Evolutionary conservation across 2,888 invertebrate species (phyloP).

Genomic region (Drosophila nr. perissopoda): DNA sequence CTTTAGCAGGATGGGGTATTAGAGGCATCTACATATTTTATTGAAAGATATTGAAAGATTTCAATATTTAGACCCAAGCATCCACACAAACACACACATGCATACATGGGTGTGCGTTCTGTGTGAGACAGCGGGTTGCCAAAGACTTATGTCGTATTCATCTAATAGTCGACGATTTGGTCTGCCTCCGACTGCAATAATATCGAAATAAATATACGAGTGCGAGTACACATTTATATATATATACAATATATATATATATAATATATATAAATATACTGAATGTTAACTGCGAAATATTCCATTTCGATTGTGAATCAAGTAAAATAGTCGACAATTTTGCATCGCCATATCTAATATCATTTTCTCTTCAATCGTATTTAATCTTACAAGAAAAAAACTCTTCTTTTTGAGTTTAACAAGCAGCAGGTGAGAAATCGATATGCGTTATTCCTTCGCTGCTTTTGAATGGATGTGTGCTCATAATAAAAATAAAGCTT

Average conservation of each 20-base stretch:
- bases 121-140: conserved; percentile 34
- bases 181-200: conserved; percentile 11
- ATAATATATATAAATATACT: too few species aligned
- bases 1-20: conserved; percentile 18
- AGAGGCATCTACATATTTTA: conserved; percentile 80
- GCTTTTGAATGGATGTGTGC: not conserved
- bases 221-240: not conserved
- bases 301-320: not conserved
- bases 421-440: not conserved
- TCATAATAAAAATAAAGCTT: not conserved
- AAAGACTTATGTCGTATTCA: conserved; percentile 6
- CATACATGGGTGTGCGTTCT: conserved; percentile 1
- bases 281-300: not conserved
- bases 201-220: conserved; percentile 14
- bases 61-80: conserved; percentile 59
- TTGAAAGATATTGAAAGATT: conserved; percentile 78
- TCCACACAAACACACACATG: conserved; percentile 11
- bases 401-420: not conserved
- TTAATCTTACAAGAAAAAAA: not conserved
- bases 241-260: not conserved
- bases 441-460: not conserved
- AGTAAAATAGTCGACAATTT: not conserved
- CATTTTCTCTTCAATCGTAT: not conserved
- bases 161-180: conserved; percentile 24
- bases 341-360: not conserved